Evolutionary conservation across 2,797 vertebrate species (phyloP).

Genomic region (Acanthurus leucopareius): DNA sequence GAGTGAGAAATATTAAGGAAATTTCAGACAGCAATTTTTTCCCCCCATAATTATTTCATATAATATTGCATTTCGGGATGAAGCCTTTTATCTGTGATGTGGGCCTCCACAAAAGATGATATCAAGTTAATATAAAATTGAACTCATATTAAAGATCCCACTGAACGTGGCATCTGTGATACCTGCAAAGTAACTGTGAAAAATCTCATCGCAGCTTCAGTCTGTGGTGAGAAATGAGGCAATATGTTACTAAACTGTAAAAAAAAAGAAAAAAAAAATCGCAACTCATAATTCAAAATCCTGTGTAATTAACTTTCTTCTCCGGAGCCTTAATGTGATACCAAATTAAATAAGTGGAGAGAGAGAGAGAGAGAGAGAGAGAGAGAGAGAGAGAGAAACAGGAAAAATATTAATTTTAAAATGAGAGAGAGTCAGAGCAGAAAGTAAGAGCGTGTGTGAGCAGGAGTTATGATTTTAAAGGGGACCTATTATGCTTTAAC

Average conservation of each 20-base stretch:
- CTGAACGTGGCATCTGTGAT: slow-evolving; percentile 56
- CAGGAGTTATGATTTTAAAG: slow-evolving; percentile 49
- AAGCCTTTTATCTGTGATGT: slow-evolving; percentile 45
- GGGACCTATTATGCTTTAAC: too few relatives aligned
- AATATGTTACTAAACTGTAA: slow-evolving; percentile 67
- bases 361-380: slow-evolving; percentile 3
- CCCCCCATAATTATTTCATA: slow-evolving; percentile 48
- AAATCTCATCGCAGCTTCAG: slow-evolving; percentile 46
- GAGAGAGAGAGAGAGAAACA: not conserved
- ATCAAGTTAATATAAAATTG: slow-evolving; percentile 65
- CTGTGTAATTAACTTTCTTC: slow-evolving; percentile 73
- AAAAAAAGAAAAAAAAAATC: not conserved
- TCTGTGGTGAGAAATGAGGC: slow-evolving; percentile 62
- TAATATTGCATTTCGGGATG: slow-evolving; percentile 56
- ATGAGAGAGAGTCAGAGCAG: not conserved
- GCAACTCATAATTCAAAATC: slow-evolving; percentile 74
- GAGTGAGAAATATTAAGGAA: slow-evolving; percentile 31
- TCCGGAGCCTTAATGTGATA: slow-evolving; percentile 66
- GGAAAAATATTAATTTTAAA: slow-evolving; percentile 42
- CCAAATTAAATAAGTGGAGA: slow-evolving; percentile 67
- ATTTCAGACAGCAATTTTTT: slow-evolving; percentile 27
- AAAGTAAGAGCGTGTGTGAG: slow-evolving; percentile 75
- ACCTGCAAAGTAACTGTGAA: slow-evolving; percentile 63
- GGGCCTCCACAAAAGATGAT: slow-evolving; percentile 61
- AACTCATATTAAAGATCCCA: slow-evolving; percentile 51